Percentiles rank a stretch among this genome's conserved stretches.
phyloP scores from a whole-genome alignment of 2,888 invertebrate genomes.

The Cheiracanthium punctorium region DNA sequence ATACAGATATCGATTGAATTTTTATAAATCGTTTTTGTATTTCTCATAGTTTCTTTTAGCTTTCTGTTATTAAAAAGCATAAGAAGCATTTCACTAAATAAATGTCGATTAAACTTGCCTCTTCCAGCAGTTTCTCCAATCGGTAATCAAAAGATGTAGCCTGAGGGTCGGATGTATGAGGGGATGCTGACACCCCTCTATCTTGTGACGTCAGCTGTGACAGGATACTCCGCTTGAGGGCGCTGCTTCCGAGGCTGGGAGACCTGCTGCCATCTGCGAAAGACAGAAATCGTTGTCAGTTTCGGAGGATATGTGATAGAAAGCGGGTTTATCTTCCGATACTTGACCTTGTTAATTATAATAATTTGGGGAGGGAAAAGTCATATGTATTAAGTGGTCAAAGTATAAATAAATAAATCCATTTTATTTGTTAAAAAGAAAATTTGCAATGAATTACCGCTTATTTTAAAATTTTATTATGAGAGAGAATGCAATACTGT shows the following conservation, averaged over 20 bases:
- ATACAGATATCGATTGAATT: too few species aligned
- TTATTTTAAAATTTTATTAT: too few species aligned
- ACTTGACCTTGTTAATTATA: background rate
- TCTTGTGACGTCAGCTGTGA: conserved; percentile 65
- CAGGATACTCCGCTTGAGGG: conserved; percentile 69
- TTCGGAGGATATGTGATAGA: conserved; percentile 3
- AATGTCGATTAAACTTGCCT: conserved; percentile 42
- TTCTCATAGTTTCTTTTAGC: background rate
- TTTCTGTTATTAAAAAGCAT: too few species aligned
- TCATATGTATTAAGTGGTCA: background rate
- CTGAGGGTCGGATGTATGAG: conserved; percentile 22
- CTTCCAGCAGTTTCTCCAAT: conserved; percentile 52
- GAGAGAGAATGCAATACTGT: too few species aligned
- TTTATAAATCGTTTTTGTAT: background rate
- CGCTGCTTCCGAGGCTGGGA: conserved; percentile 51
- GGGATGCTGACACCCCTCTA: conserved; percentile 45
- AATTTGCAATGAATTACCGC: too few species aligned
- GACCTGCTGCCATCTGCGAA: conserved; percentile 69
- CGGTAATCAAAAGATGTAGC: conserved; percentile 56
- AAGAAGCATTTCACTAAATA: background rate
- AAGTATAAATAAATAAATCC: too few species aligned
- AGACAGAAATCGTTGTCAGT: background rate
- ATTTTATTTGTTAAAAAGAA: too few species aligned
- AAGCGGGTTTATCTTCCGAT: background rate
- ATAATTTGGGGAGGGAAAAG: background rate